Evolutionary conservation across 2,113 vertebrate genomes (phyloP), one percentile per base, ranked within the genome.

Genomic region (Eulemur macaco): DNA sequence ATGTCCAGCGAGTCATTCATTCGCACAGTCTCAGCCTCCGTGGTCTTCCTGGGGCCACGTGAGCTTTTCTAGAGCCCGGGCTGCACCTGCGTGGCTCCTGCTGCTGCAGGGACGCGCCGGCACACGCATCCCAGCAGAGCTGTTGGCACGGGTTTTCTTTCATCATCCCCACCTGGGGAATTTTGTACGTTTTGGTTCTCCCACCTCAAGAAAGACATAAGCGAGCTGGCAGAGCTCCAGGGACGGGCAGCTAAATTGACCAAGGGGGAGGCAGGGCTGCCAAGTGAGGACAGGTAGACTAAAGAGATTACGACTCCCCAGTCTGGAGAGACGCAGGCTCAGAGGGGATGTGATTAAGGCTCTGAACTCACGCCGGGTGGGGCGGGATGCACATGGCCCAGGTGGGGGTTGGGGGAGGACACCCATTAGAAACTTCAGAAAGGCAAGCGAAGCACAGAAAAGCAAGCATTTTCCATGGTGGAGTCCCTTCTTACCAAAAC

Each of bases 81-180:
- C 25, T 45, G 39, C 74, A 50, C 90, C 81, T 69, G 80, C 68
- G 3, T 9, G 29, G 0, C 69, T 66, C 71, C 66, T 3, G 1
- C 21, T 2, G 0, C 3, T 0, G 20, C 31, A 29, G 82, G 87
- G 7, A 5, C n/a, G 27, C 11, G 7, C 77, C 1, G 0, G 47
- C 47, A 85, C 60, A 20, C 0, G 9, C 91, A 1, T 3, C 74
- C 2, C 5, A 13, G 66, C 52, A n/a, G 80, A 14, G 63, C 14
- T 69, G 73, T 45, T 60, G 80, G 39, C 47, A 0, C 0, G 1
- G 45, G 21, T 31, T 73, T 14, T 39, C 71, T 92, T 63, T 81
- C 89, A 77, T 77, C 73, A 45, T 68, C 93, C 25, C 74, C 68
- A n/a, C 93, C 95, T n/a, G 9, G 50, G 76, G 86, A 58, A 52